phyloP scores from a whole-genome alignment of 2,797 vertebrate species.

The Sorex maritimensis region DNA sequence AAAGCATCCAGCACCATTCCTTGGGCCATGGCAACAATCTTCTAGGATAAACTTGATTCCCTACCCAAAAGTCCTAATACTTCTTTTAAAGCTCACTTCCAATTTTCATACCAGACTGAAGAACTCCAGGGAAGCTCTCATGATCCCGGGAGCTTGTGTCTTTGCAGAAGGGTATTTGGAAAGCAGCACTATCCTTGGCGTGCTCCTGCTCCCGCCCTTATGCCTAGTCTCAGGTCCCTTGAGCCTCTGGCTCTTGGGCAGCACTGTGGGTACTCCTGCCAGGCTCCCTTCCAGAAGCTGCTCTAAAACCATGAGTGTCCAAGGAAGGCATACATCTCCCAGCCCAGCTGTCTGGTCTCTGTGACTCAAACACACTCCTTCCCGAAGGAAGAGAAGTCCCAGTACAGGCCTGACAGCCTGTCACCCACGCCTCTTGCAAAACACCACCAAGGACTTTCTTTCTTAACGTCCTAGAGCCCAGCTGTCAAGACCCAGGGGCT shows the following conservation, averaged over 20 bases:
- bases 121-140: not conserved
- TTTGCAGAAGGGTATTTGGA: constrained; percentile 70
- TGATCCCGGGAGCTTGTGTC: not conserved
- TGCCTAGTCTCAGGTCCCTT: constrained; percentile 71
- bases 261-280: constrained; percentile 73
- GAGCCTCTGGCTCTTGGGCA: constrained; percentile 45
- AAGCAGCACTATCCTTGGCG: constrained; percentile 41
- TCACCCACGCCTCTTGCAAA: constrained; percentile 73
- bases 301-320: constrained; percentile 76
- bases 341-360: constrained; percentile 82
- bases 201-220: constrained; percentile 34
- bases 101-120: too few relatives aligned
- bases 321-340: constrained; percentile 76
- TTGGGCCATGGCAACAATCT: too few relatives aligned
- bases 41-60: too few relatives aligned
- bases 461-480: not conserved
- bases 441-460: not conserved
- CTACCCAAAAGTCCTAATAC: accelerated
- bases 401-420: constrained; percentile 75
- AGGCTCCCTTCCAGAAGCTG: constrained; percentile 82
- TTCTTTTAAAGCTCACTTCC: accelerated
- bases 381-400: constrained; percentile 79
- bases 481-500: constrained; percentile 53
- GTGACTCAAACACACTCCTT: constrained; percentile 61
- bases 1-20: too few relatives aligned